Base-by-base conservation (phyloP, 2,797 vertebrate genomes). In the Darevskia nairensis region DNA sequence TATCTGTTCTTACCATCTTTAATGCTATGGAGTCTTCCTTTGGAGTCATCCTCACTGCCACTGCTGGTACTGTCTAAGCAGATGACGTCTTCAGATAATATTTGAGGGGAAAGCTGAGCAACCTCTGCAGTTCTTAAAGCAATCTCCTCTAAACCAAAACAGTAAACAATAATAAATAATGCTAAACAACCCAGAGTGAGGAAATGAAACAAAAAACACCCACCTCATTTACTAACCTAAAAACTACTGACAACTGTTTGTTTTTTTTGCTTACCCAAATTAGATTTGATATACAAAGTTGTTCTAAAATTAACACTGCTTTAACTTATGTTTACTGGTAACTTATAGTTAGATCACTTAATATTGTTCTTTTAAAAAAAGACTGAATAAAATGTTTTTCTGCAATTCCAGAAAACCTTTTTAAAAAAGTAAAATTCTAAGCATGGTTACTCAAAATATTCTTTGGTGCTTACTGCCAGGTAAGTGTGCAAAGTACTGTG, bases 21-120 rank as follows among this genome's bases (percentile, higher is more conserved):
- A 91, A 96, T 96, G 91, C 95, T 82, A 50, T 87, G 94, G 85
- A 84, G 71, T 76, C 95, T 95, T 27, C 86, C 89, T 94, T 97
- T 97, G 91, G 95, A 79, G 85, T 99, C 98, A 27, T 98, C 98
- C 92, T 99, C 98, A 75, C 97, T 97, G 87, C 97, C 97, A 46
- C 97, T 97, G 94, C 97, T 97, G 89, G 95, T 96, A 88, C 98
- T 99, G 95, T 99, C 99, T 93, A 99, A 96, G 94, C 99, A 99
- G 95, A 99, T 99, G 80, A 99, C 97, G 94, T 99, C 99, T 92
- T 98, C 97, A 95, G 97, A 97, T 92, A 96, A 90, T 29, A 98
- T 97, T 88, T 97, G 97, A 81, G 97, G 96, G 76, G 97, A 94
- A 89, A 98, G 95, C 85, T 98, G 98, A 92, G 97, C 96, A 29